A percentile compares a stretch with the other conserved stretches of the same genome.
These are phyloP conservation scores for Anolis carolinensis DNA, from an alignment of 2,113 vertebrate genomes.

Conservation along the genomic window DNA sequence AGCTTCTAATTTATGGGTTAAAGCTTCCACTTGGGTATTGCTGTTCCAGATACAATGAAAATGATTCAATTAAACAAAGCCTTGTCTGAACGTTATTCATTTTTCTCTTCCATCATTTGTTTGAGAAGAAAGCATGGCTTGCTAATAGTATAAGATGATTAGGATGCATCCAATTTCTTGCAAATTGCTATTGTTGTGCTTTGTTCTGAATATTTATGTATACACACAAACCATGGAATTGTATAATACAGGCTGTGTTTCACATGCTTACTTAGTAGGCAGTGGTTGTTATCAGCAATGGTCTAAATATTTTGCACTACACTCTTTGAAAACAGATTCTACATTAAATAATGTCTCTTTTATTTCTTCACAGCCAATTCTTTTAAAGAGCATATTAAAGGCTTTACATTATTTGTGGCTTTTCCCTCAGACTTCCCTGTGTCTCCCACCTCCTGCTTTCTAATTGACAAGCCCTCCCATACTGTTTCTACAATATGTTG, in stretches of 20 bases:
- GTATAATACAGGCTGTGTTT: conserved; percentile 6
- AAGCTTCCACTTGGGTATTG: conserved; percentile 15
- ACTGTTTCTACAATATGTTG: conserved; percentile 36
- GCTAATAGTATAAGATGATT: background rate
- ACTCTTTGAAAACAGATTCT: conserved; percentile 25
- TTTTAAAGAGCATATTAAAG: conserved; percentile 39
- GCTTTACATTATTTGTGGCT: conserved; percentile 17
- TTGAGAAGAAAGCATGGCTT: background rate
- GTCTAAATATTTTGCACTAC: conserved; percentile 24
- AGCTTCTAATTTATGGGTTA: conserved; percentile 17
- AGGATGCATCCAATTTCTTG: conserved; percentile 39
- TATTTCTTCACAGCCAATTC: background rate
- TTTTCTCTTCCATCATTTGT: background rate
- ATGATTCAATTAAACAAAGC: background rate
- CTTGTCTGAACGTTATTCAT: background rate
- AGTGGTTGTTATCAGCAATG: background rate
- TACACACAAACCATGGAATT: background rate
- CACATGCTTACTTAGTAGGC: conserved; percentile 6
- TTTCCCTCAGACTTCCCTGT: conserved; percentile 25
- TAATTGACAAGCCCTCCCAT: conserved; percentile 12
- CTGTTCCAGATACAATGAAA: background rate
- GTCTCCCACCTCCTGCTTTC: background rate
- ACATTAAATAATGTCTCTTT: background rate
- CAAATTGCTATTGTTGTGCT: background rate
- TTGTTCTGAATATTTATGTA: conserved; percentile 8